Evolutionary conservation across 2,888 invertebrate genomes (phyloP), one percentile per base, ranked within the genome.

Genomic region (Diarsia rubi): DNA sequence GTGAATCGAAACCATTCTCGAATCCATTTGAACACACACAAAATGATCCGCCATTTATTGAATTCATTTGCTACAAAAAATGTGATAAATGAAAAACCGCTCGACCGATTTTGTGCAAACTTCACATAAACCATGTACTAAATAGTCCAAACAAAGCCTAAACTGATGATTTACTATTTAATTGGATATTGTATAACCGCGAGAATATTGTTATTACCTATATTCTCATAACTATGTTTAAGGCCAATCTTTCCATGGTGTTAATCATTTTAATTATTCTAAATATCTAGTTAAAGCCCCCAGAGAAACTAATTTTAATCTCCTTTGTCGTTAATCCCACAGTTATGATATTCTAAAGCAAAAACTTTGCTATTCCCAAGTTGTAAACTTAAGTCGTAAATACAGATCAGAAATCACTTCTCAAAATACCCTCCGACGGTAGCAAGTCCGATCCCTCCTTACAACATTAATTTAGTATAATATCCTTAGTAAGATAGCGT

Each of bases 381-480:
- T 86, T 79, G 74, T 54, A 49, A 86, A 88, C 86, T 88, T 75
- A 69, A 69, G 74, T 64, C 85, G 70, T 87, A 82, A 88, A 88
- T 85, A 82, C 87, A 86, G 82, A 88, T 88, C 80, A 84, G 85
- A 74, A 84, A 84, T 88, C 88, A 84, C 78, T 86, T 82, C 83
- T 78, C 71, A 64, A 84, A 81, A 78, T 86, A 76, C 77, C 76
- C 75, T 72, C 57, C 57, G 64, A 73, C 78, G 72, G 72, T 75
- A 77, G 67, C 37, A 63, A 72, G 59, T 79, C 65, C 63, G 75
- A 83, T 79, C 86, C 80, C 89, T 84, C 84, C 81, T 84, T 82
- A 84, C 82, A 86, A 81, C 82, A 86, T 87, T 84, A 88, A 86
- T 88, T 83, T 85, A 74, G 83, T 81, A 86, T 88, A 85, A 86